Base-by-base conservation (phyloP, 2,113 vertebrate species). In the Oncorhynchus keta region DNA sequence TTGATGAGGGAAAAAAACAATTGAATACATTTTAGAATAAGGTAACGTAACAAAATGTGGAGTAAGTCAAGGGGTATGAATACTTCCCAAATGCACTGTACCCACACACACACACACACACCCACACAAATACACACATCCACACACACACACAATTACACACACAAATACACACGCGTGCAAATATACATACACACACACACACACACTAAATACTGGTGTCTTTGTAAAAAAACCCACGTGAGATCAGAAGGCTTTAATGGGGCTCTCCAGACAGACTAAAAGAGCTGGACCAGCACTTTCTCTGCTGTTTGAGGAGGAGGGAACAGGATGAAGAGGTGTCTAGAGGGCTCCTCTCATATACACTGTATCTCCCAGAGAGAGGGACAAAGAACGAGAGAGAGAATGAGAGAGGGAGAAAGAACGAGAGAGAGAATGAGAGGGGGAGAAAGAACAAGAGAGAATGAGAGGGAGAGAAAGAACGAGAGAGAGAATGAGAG, bases 251-350 rank as follows among this genome's bases (percentile, higher is more conserved):
- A n/a, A 57, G 78, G 45, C 51, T 83, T 74, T 80, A 57, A 83
- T 70, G 18, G 26, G 65, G 48, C 73, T 75, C 83, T 59, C 24
- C 78, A 11, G 39, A 45, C 39, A 72, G 79, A 65, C 80, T 68
- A 65, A 55, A 73, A 73, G 45, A 75, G 73, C 70, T 79, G 70
- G 73, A 73, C 79, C 78, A 82, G 26, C 72, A 74, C 55, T 84
- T 86, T 78, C 11, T 73, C 69, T 18, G 55, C 24, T 73, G 55
- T 62, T 73, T 73, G 75, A 71, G 16, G 48, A n/a, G 73, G 26
- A 84, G 79, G 74, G 83, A 81, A 82, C 72, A 72, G 28, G 74
- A 67, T 51, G 26, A 30, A 49, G 9, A 30, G 13, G 67, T 14
- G 26, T 79, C 76, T 72, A 70, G 45, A 70, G 28, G 28, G 66